Conservation (phyloP, 2,797 vertebrate genomes). For the Ficedula albicollis region DNA sequence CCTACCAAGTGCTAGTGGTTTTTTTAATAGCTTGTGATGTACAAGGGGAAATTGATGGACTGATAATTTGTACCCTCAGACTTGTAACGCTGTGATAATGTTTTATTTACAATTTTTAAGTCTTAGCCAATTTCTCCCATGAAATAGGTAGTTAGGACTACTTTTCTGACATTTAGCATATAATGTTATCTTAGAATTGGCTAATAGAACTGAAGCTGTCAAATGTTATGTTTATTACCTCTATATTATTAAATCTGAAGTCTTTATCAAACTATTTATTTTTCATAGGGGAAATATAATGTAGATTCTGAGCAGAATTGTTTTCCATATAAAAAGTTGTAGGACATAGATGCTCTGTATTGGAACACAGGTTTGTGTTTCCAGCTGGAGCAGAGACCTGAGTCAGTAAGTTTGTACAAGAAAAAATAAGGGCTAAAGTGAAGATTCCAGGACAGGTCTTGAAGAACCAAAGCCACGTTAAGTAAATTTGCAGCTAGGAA, state of each 20-base stretch:
- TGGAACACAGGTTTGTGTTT: neutral
- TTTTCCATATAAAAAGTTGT: neutral
- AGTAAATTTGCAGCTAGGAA: neutral
- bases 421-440: neutral
- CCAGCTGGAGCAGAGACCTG: neutral
- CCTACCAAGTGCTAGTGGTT: neutral
- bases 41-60: neutral
- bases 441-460: rapidly evolving
- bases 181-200: neutral
- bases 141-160: neutral
- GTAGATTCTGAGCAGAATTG: neutral
- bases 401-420: neutral
- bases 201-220: neutral
- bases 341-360: rapidly evolving
- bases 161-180: neutral
- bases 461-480: neutral
- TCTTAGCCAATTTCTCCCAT: neutral
- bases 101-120: neutral
- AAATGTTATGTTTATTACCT: neutral
- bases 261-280: neutral
- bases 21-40: neutral
- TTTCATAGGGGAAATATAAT: neutral
- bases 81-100: neutral
- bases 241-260: neutral
- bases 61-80: neutral